Evolutionary conservation across 2,797 vertebrate genomes (phyloP).

Genomic region (Graptemys geographica): DNA sequence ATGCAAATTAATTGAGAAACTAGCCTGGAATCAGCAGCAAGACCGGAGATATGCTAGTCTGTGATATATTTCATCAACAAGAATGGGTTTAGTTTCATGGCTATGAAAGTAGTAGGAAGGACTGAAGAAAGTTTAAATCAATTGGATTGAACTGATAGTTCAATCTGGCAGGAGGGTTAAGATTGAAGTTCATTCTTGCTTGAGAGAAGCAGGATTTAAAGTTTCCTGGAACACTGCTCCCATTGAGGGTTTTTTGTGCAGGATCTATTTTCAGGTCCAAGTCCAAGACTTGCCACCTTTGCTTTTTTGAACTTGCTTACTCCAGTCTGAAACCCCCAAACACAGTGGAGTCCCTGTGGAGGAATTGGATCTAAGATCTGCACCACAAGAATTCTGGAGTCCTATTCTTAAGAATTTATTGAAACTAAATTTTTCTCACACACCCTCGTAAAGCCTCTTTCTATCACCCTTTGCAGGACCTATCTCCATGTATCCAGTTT

Average conservation of each 20-base stretch:
- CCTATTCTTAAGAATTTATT: neutral
- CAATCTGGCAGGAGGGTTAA: slow-evolving; percentile 27
- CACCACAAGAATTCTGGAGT: neutral
- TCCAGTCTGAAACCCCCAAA: neutral
- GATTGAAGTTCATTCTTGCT: slow-evolving; percentile 61
- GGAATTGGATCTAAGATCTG: neutral
- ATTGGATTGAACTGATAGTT: slow-evolving; percentile 60
- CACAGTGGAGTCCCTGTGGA: neutral
- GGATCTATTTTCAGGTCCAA: neutral
- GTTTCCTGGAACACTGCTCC: neutral
- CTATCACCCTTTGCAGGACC: neutral
- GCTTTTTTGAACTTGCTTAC: neutral
- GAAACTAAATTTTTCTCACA: neutral
- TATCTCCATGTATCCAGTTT: neutral
- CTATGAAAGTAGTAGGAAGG: slow-evolving; percentile 44
- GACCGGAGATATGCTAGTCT: neutral
- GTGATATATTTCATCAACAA: neutral
- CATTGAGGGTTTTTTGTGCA: neutral
- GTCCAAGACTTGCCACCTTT: neutral
- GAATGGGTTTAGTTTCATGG: slow-evolving; percentile 23
- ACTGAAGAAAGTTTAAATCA: slow-evolving; percentile 64
- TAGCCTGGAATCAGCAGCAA: neutral
- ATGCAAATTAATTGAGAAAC: neutral
- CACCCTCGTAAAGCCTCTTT: neutral
- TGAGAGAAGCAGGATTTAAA: slow-evolving; percentile 27